Evolutionary conservation across 2,113 vertebrate species (phyloP), one percentile per base, ranked within the genome.

Genomic region (Thalassoma bifasciatum): DNA sequence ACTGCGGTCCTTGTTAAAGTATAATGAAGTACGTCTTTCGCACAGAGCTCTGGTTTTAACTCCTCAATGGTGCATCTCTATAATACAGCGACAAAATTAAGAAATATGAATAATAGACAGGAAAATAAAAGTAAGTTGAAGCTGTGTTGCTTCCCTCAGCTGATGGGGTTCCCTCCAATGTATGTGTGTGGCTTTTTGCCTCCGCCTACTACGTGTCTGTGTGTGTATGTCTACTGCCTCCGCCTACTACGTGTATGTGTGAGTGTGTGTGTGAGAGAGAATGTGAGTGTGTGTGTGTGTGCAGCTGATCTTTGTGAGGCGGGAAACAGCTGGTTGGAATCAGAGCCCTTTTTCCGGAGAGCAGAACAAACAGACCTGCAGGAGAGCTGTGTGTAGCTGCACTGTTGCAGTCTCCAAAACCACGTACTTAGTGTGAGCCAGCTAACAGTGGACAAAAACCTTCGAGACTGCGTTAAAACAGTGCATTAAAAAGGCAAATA

Each of bases 281-380:
- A 81, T 71, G 93, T 93, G 92, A 84, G 92, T 86, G 94, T 77
- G 87, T 86, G 82, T 71, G 93, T 93, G 92, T 85, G 92, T 86
- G 94, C 92, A 95, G 94, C 94, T 94, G 95, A 93, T 95, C 92
- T 60, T 81, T 90, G 93, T 90, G 95, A 95, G 95, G 96, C 96
- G 96, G 96, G 96, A 96, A 96, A 96, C 96, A 96, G 95, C 96
- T 96, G 95, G 94, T 95, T 93, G 93, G 94, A 95, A 93, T 93
- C 90, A 94, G 90, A 90, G 89, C 91, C 93, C 91, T 85, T 77
- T 94, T 93, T 94, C 94, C 94, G 92, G 95, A 89, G 93, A 93
- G 89, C 89, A 91, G 93, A 90, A 89, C 88, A 91, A 89, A 86
- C 75, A 82, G 77, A 79, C 37, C 53, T 16, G 70, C 37, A 19